phyloP scores from a whole-genome alignment of 2,113 vertebrate species.

The Dermatemys mawii region DNA sequence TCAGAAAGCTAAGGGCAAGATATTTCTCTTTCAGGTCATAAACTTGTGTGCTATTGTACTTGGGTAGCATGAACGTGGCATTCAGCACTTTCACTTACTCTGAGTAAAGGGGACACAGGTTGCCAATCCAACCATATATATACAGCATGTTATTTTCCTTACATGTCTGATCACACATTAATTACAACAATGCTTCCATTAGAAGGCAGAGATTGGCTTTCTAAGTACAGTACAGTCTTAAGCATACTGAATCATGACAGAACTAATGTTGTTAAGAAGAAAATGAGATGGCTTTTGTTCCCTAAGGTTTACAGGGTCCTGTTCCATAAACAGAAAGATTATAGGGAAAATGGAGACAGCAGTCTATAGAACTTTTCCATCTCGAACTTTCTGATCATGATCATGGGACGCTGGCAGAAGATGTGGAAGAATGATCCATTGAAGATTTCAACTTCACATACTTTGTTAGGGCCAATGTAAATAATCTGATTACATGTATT shows the following conservation, averaged over 20 bases:
- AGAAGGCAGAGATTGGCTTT: neutral
- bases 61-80: neutral
- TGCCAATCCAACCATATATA: neutral
- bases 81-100: neutral
- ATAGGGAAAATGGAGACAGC: neutral
- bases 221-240: neutral
- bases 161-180: neutral
- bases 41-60: neutral
- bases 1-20: neutral
- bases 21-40: neutral
- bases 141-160: neutral
- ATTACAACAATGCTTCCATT: neutral
- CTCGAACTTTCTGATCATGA: neutral
- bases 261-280: slow-evolving; percentile 11
- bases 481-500: neutral
- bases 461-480: neutral
- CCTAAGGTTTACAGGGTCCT: neutral
- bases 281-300: slow-evolving; percentile 12
- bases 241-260: neutral
- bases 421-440: neutral
- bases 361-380: neutral
- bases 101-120: neutral
- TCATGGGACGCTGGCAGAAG: neutral
- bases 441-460: slow-evolving; percentile 1
- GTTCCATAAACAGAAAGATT: neutral